Evolutionary conservation across 2,113 vertebrate genomes (phyloP), one percentile per base, ranked within the genome.

Genomic region (Semnornis frantzii): DNA sequence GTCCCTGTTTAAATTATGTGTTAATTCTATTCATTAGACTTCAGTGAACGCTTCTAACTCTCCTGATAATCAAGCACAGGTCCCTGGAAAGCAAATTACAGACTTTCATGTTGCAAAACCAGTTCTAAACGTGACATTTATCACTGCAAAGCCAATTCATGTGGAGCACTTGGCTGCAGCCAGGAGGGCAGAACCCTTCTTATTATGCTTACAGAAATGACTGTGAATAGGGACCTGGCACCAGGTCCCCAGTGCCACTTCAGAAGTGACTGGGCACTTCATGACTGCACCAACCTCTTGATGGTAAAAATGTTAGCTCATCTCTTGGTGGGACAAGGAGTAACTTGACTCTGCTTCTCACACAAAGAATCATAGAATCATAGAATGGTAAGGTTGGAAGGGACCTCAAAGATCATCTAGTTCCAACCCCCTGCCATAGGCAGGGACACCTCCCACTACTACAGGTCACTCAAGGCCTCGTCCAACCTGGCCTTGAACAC

Each of bases 11-110:
- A 97, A 96, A 96, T 96, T 93, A 96, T 95, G 96, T 94, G 96
- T 97, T 97, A 97, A 96, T 96, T 97, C 94, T 97, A 87, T 96
- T 97, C 95, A 97, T 97, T 95, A 97, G 92, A 73, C 90, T 82
- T 87, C 87, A 78, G 84, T 82, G 87, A 93, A 95, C 84, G 92
- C 91, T 54, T 89, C 89, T 93, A 80, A 93, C 83, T 96, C 92
- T 95, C 93, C 90, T 93, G 92, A 96, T 95, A 96, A 96, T 96
- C 81, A 94, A 84, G 74, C 72, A 34, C 44, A 83, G 74, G 92
- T 96, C 95, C 90, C 85, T 95, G 90, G 94, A 92, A 96, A 97
- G 90, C 80, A 96, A 96, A 95, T 96, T 84, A 90, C 13, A 69
- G 92, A 94, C 92, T 88, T 97, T 54, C 24, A 37, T 91, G 93